Base-by-base conservation (phyloP, 1,140 invertebrate species). In the Aphidius gifuensis region DNA sequence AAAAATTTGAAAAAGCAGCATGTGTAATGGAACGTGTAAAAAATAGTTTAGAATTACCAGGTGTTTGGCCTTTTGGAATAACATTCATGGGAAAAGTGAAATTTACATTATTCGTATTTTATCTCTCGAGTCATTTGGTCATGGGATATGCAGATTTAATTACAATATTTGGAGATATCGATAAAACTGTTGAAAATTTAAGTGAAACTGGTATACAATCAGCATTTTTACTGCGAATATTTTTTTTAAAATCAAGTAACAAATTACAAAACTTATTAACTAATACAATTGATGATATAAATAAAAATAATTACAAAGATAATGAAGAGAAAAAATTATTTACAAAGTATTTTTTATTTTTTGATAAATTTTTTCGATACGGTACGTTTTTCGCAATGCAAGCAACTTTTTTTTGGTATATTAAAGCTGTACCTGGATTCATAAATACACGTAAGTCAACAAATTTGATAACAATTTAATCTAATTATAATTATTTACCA, bases 181-280 rank as follows among this genome's bases (percentile, higher is more conserved):
- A 60, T 42, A 43, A 43, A 5, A 60, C 63, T 21, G 43, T 65
- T 43, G 45, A 43, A 9, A 67, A 67, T 63, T 42, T 65, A 6
- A 45, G 39, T 16, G 64, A 65, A 44, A 60, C 63, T 4, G 46
- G 38, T 2, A 5, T 48, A n/a, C 63, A 65, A 48, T 16, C 43
- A 3, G 54, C 57, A 7, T 11, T 55, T 11, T 46, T 61, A 16
- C 8, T 61, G 8, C 42, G 60, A 46, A 11, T 61, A 21, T 4
- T 54, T 8, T 23, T 21, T 39, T 4, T 45, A n/a, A 54, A 44
- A 55, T 61, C 32, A 39, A 39, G 11, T 5, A 39, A 53, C 21
- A 48, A 9, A n/a, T 48, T 61, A n/a, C 42, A 6, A 9, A 6
- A 45, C 1, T 16, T 59, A 38, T 50, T 59, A n/a, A 21, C 4